Conservation (phyloP, 2,797 vertebrate genomes). For the Propithecus perrieri region DNA sequence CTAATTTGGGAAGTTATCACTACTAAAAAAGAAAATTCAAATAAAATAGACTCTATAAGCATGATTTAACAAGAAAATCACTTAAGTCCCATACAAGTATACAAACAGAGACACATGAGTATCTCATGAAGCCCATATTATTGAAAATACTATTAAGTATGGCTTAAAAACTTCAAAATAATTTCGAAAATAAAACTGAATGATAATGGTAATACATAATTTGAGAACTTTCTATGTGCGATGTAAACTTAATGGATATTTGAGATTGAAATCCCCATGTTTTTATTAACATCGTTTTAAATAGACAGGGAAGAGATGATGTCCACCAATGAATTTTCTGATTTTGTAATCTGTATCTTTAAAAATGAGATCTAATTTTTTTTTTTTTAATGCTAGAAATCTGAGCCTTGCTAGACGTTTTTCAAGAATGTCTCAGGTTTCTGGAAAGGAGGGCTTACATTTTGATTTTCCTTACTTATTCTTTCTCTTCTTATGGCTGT, state of each 20-base stretch:
- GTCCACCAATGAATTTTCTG: background rate
- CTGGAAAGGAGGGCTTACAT: background rate
- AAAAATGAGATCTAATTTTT: background rate
- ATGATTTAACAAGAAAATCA: background rate
- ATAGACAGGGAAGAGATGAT: background rate
- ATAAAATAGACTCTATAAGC: background rate
- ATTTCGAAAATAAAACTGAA: background rate
- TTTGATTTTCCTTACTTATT: background rate
- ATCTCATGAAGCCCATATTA: background rate
- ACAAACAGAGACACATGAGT: background rate
- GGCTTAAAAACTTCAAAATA: background rate
- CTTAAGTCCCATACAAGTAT: background rate
- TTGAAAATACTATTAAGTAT: background rate
- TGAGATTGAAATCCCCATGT: background rate
- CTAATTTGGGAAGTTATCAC: background rate
- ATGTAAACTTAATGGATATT: background rate
- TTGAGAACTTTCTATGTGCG: background rate
- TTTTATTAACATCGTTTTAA: background rate
- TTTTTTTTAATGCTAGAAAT: background rate
- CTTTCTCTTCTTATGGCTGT: background rate
- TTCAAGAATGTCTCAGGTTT: background rate
- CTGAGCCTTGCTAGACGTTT: background rate
- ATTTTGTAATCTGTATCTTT: background rate
- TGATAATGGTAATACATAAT: background rate
- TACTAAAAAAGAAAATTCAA: background rate